A percentile compares a stretch with the other conserved stretches of the same genome.
phyloP scores from a whole-genome alignment of 2,113 vertebrate species.

The Toxotes jaculatrix region DNA sequence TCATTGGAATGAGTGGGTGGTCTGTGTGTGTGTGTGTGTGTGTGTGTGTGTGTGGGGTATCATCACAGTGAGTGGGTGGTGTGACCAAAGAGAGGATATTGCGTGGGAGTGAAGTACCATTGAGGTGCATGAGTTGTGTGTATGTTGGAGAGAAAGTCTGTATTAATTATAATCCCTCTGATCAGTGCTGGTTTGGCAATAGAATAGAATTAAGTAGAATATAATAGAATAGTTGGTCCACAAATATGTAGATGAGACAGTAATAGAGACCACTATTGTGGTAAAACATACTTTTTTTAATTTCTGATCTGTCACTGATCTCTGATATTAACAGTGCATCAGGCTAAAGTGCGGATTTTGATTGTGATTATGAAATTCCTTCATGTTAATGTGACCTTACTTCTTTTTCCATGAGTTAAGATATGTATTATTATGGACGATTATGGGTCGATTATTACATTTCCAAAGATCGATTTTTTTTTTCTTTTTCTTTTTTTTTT shows the following conservation, averaged over 20 bases:
- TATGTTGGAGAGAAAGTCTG: conserved; percentile 33
- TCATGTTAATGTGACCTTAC: background rate
- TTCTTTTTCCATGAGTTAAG: background rate
- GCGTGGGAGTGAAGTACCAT: conserved; percentile 79
- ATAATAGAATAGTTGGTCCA: background rate
- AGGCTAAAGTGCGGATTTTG: background rate
- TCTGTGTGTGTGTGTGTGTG: conserved; percentile 41
- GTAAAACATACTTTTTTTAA: background rate
- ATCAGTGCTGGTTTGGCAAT: conserved; percentile 21
- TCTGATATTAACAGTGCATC: background rate
- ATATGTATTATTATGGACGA: background rate
- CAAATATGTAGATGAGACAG: conserved; percentile 32
- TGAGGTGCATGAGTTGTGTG: conserved; percentile 67
- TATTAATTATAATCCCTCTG: conserved; percentile 56
- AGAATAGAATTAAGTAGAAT: conserved; percentile 19
- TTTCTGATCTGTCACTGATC: background rate
- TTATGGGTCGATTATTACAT: too few relatives aligned
- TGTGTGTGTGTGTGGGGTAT: conserved; percentile 56
- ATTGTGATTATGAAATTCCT: background rate
- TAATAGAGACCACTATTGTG: background rate
- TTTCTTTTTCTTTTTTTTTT: too few relatives aligned
- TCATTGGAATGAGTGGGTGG: conserved; percentile 73
- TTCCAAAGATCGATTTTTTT: too few relatives aligned
- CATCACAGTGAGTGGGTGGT: conserved; percentile 75
- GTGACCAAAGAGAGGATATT: conserved; percentile 77